Percentiles rank a stretch among this genome's conserved stretches.
Evolutionary conservation across 2,797 vertebrate species (phyloP).

Genomic region (Alca torda): DNA sequence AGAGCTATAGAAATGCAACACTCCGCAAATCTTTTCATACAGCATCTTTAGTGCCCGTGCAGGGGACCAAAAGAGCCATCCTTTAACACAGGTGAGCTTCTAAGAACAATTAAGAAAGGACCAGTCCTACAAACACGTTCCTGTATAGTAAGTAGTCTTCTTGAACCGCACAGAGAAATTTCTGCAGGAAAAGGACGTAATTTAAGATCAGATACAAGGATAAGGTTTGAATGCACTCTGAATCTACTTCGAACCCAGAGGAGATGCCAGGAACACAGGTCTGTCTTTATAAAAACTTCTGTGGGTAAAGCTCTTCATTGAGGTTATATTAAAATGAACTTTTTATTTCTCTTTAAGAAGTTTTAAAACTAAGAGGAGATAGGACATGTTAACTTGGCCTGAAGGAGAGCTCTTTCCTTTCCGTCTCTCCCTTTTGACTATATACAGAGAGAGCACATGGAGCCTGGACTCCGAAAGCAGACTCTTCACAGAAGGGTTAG

Average conservation of each 20-base stretch:
- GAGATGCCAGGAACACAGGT: neutral
- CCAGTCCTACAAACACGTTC: neutral
- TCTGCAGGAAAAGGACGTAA: neutral
- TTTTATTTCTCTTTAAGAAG: neutral
- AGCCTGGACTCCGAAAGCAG: neutral
- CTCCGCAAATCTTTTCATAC: neutral
- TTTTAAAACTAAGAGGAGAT: neutral
- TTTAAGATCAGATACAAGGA: neutral
- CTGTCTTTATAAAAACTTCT: neutral
- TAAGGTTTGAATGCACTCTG: neutral
- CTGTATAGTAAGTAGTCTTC: neutral
- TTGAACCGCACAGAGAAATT: neutral
- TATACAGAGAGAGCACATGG: neutral
- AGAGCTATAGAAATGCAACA: neutral
- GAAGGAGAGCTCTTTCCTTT: neutral
- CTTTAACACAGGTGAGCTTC: neutral
- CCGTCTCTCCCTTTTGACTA: neutral
- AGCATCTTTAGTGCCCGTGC: neutral
- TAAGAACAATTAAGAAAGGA: neutral
- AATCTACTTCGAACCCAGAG: neutral
- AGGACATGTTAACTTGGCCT: neutral
- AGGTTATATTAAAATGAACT: neutral
- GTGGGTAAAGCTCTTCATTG: neutral
- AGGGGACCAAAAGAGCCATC: neutral
- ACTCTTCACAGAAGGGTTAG: neutral